Base-by-base conservation (phyloP, 1,140 invertebrate species). In the Archegozetes longisetosus region DNA sequence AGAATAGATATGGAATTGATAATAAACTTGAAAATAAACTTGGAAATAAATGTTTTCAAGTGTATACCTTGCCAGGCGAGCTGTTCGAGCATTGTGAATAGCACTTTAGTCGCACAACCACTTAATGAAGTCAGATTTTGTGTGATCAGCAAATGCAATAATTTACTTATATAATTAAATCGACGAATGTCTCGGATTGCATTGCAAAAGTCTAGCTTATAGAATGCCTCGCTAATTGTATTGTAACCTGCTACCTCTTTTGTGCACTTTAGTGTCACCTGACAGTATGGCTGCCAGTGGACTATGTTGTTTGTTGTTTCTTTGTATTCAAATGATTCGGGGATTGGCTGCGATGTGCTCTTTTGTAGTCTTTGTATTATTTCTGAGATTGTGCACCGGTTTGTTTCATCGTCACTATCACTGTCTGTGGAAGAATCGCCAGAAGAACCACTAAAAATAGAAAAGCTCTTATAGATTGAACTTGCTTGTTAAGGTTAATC, bases 81-180 rank as follows among this genome's bases (percentile, higher is more conserved):
- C 72, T 94, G 86, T 73, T 96, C 91, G 55, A 98, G 75, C 81
- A 97, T 91, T 68, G 82, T 84, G 64, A 98, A 82, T 22, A 97
- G 77, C 53, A 90, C 82, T 70, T 91, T 88, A 71, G 96, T 90
- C 27, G 90, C 88, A 66, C 87, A 88, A 24, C 93, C 94, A 63
- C 90, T 90, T 24, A 98, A 75, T 53, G 82, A 81, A 12, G 80
- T 80, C 66, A 93, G 77, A 66, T 84, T 84, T 70, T 88, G 84
- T 50, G 85, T 83, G 29, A 97, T 83, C 47, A 97, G 75, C 27
- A 96, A 76, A 69, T 91, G 84, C 56, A 97, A 74, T 32, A 98
- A 76, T 65, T 91, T 89, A 68, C 88, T 92, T 66, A 96, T 91
- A 73, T 96, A 98, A 72, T 94, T 93, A 73, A 97, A 96, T 55